phyloP scores from a whole-genome alignment of 1,140 invertebrate genomes.

The Drosophila melanogaster region DNA sequence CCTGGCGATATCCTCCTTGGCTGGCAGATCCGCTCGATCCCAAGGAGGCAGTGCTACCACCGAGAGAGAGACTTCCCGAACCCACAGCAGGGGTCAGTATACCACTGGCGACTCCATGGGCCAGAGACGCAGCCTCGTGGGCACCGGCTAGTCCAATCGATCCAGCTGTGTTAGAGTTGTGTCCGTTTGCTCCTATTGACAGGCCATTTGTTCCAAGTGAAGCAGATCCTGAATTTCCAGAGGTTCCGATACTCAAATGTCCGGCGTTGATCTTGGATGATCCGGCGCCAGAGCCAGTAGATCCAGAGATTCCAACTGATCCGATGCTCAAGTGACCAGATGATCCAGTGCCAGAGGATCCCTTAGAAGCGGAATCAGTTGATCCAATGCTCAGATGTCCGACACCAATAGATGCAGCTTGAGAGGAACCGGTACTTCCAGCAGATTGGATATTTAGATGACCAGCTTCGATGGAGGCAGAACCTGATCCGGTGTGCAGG shows the following conservation, averaged over 20 bases:
- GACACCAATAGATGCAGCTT: not conserved
- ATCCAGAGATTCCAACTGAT: slow-evolving; percentile 1
- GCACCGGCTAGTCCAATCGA: slow-evolving; percentile 2
- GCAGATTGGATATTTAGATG: slow-evolving; percentile 6
- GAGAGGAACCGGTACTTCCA: not conserved
- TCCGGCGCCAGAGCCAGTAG: not conserved
- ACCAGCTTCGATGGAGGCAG: not conserved
- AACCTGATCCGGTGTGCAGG: not conserved
- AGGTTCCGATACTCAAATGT: slow-evolving; percentile 10
- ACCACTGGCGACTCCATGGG: slow-evolving; percentile 7
- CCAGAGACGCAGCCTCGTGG: slow-evolving; percentile 5
- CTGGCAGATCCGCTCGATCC: not conserved
- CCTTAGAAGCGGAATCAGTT: not conserved
- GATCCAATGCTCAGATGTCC: slow-evolving; percentile 3
- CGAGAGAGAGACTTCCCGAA: slow-evolving; percentile 1
- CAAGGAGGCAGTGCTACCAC: slow-evolving; percentile 1
- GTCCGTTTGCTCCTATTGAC: not conserved
- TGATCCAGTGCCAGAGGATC: not conserved
- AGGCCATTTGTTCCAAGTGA: not conserved
- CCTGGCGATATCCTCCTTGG: not conserved
- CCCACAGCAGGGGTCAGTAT: not conserved
- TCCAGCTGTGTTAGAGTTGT: not conserved
- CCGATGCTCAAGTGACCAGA: slow-evolving; percentile 1
- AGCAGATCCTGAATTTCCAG: not conserved
- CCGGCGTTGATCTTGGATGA: not conserved